These are phyloP conservation scores for Corbicula japonica DNA, from an alignment of 2,888 invertebrate species.

Conservation along the genomic window DNA sequence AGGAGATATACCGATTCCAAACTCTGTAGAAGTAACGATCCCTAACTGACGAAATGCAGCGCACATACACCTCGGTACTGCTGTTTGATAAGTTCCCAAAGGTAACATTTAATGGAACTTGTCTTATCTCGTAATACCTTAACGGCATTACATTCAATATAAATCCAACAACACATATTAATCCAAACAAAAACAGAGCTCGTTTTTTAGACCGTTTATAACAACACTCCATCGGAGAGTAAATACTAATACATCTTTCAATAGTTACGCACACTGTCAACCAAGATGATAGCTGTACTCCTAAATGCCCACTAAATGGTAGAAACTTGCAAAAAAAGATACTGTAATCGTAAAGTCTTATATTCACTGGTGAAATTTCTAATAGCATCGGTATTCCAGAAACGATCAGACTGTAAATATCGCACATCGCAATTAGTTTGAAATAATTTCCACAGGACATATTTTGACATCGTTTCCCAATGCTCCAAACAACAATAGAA, in stretches of 20 bases:
- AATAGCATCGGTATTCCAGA: constrained; percentile 14
- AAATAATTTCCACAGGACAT: constrained; percentile 12
- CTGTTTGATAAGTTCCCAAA: too few relatives aligned
- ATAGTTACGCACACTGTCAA: not conserved
- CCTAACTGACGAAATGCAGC: too few relatives aligned
- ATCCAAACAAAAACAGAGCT: not conserved
- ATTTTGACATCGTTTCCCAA: constrained; percentile 9
- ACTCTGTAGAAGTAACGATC: too few relatives aligned
- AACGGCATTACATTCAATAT: constrained; percentile 8
- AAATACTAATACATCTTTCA: not conserved
- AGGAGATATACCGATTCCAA: constrained; percentile 1
- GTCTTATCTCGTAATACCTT: constrained; percentile 3
- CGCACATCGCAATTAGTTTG: constrained; percentile 16
- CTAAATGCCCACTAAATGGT: constrained; percentile 8
- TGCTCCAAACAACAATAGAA: constrained; percentile 25
- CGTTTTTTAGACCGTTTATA: not conserved
- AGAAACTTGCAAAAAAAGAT: constrained; percentile 15
- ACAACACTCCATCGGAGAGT: not conserved
- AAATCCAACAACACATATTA: not conserved
- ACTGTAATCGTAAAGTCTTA: constrained; percentile 11
- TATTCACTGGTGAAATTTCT: constrained; percentile 6
- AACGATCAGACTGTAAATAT: constrained; percentile 12
- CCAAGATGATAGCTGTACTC: constrained; percentile 4
- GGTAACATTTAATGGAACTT: not conserved
- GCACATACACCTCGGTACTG: too few relatives aligned